Evolutionary conservation across 2,888 invertebrate species (phyloP), one percentile per base, ranked within the genome.

Genomic region (Oegoconia quadripuncta): DNA sequence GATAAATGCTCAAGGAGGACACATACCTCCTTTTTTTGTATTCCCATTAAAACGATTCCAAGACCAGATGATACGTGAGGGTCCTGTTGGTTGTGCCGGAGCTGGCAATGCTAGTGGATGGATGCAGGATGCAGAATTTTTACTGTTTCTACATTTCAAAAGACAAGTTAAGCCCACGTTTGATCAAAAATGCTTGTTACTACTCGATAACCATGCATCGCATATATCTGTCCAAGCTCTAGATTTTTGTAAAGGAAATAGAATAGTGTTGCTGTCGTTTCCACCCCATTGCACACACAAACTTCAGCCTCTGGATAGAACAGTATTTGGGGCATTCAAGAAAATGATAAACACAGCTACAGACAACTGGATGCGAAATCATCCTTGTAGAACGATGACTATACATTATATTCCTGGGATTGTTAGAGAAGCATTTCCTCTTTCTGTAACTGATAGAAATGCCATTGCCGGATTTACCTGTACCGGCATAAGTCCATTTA

Each of bases 251-350:
- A 18, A 32, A 17, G 13, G 32, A 16, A 31, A 39, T 20, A 9
- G n/a, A 15, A 28, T 39, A 8, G 9, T 20, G 3, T 20, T 42
- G 23, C 15, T 42, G n/a, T 14, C 42, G 11, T 18, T 42, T 12
- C 42, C 42, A 22, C 39, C 34, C 3, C 32, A 26, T 26, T 32
- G 39, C 52, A n/a, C n/a, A n/a, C n/a, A n/a, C n/a, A n/a, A n/a
- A n/a, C n/a, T n/a, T n/a, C n/a, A 46, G 40, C 50, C 52, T 3
- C 29, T 53, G 5, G 50, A 50, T 26, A 42, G 51, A 6, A 38
- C 45, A 8, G 44, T 49, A 34, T 49, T 34, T 45, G 47, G 50
- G 1, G 51, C 52, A 3, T 27, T 57, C 16, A 52, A 56, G 44
- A 36, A 11, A 1, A 48, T 48, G 0, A 50, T 52, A 38, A 55